Evolutionary conservation across 2,888 invertebrate species (phyloP), one percentile per base, ranked within the genome.

Genomic region (Busseola fusca): DNA sequence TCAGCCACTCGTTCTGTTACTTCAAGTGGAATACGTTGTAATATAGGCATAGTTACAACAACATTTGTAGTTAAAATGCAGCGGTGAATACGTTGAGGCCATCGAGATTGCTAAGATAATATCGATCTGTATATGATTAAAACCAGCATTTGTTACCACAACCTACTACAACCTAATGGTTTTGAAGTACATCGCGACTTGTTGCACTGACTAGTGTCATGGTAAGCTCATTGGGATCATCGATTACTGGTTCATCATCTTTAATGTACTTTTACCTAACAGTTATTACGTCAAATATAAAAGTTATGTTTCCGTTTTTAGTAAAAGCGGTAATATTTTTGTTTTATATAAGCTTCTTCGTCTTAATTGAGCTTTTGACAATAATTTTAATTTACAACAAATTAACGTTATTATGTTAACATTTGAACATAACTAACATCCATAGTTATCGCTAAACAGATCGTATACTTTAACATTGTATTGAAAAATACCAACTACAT

Each of bases 171-270:
- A n/a, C 21, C 40, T 40, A 37, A 72, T 59, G 50, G 64, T 45
- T 72, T 64, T 71, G 66, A 58, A 69, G 60, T 50, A 63, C 57
- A 70, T 62, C 73, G 74, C 65, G 82, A 84, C 84, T 84, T 84
- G 84, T 84, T 84, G 84, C 84, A 82, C 67, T 82, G 72, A 69
- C 69, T 64, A 58, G 40, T 73, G 48, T 52, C 68, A 64, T 70
- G 52, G 58, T 42, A n/a, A 50, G 34, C 59, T 68, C 60, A 74
- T 65, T 68, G 27, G 59, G 40, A 3, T 54, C 37, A 60, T 56
- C 64, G 16, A 59, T 68, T 45, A 69, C 68, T 76, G 73, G 80
- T 80, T 84, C 75, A 78, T 84, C 78, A 80, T 65, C 65, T 81
- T 69, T 70, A 50, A 59, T 40, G 40, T 50, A 48, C 45, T 27